Conservation (phyloP, 2,113 vertebrate species). For the Chiloscyllium plagiosum region DNA sequence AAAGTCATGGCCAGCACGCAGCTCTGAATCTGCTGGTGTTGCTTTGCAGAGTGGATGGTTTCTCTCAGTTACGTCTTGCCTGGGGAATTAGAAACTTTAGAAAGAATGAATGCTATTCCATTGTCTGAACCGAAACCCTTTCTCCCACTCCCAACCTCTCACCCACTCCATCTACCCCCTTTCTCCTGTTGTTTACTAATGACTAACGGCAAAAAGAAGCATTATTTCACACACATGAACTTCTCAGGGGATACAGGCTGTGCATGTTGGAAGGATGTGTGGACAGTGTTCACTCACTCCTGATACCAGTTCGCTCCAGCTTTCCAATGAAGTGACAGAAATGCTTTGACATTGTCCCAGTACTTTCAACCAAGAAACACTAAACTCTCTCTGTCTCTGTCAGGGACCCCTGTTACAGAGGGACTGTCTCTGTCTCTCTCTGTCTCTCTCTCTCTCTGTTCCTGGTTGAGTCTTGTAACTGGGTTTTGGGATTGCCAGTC, state of each 20-base stretch:
- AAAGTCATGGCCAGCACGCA: neutral
- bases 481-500: no score
- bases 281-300: no score
- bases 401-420: no score
- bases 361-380: neutral
- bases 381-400: neutral
- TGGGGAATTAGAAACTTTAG: neutral
- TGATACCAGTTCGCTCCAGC: no score
- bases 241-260: neutral
- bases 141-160: neutral
- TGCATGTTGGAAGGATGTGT: neutral
- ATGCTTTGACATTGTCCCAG: neutral
- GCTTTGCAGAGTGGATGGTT: neutral
- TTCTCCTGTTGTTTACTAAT: slow-evolving; percentile 40
- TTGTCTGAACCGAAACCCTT: neutral
- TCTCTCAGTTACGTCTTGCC: neutral
- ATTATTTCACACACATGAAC: neutral
- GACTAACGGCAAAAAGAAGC: neutral
- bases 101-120: neutral
- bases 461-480: no score
- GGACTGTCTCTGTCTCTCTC: neutral
- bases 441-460: neutral
- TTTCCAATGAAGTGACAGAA: neutral
- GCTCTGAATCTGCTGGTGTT: neutral
- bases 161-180: slow-evolving; percentile 35